Evolutionary conservation across 2,888 invertebrate species (phyloP).

Genomic region (Branchellion lobata): DNA sequence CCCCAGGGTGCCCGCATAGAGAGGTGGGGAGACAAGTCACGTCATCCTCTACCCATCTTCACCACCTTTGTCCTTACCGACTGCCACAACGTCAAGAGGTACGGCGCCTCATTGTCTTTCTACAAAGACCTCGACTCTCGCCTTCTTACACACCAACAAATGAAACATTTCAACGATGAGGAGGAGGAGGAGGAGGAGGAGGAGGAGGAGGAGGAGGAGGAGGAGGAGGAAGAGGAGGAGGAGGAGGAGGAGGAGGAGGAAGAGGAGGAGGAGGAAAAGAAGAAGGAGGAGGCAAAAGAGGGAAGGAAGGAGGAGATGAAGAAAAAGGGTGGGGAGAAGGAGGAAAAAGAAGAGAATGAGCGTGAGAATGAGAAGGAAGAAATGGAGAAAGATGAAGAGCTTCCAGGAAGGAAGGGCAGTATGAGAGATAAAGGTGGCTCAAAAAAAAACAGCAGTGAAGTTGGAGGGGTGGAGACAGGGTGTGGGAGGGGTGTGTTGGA

Average conservation of each 20-base stretch:
- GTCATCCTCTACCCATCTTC: conserved; percentile 42
- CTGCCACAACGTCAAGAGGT: conserved; percentile 24
- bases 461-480: too few species aligned
- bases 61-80: conserved; percentile 44
- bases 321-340: neutral
- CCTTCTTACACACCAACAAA: conserved; percentile 22
- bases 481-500: too few species aligned
- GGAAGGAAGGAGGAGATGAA: neutral
- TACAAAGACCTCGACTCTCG: conserved; percentile 36
- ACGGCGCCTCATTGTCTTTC: conserved; percentile 41
- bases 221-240: neutral
- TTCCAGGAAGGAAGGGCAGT: too few species aligned
- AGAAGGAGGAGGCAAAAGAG: neutral
- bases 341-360: too few species aligned
- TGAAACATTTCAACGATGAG: conserved; percentile 26
- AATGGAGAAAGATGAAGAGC: too few species aligned
- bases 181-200: neutral
- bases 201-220: neutral
- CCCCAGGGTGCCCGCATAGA: conserved; percentile 43
- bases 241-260: neutral
- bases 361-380: too few species aligned
- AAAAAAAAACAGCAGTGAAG: too few species aligned
- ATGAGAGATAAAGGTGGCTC: too few species aligned
- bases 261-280: neutral
- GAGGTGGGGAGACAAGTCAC: conserved; percentile 36